phyloP scores from a whole-genome alignment of 2,797 vertebrate species.

The Etheostoma nigrum region DNA sequence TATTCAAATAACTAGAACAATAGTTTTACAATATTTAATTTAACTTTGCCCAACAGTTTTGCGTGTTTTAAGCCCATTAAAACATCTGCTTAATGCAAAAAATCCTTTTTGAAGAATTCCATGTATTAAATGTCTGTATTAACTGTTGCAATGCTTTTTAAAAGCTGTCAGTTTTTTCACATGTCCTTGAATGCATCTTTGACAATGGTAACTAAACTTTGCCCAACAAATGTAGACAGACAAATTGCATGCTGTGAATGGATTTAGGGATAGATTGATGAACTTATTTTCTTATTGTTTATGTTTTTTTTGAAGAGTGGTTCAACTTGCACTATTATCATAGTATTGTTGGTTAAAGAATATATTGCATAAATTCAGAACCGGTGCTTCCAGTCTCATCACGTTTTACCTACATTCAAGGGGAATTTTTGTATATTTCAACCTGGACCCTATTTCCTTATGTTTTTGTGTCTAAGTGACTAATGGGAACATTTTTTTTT shows the following conservation, averaged over 20 bases:
- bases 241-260: background rate
- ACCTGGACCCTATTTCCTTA: too few species aligned
- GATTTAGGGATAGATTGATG: background rate
- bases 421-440: too few species aligned
- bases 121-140: background rate
- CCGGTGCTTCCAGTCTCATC: background rate
- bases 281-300: background rate
- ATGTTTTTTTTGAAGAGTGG: background rate
- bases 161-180: background rate
- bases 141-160: background rate
- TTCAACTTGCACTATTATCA: background rate
- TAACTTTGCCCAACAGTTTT: background rate
- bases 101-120: background rate
- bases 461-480: too few species aligned
- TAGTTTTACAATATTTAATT: background rate
- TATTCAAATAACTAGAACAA: background rate
- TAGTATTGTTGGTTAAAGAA: background rate
- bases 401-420: background rate
- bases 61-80: background rate
- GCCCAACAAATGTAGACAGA: background rate
- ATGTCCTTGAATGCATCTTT: slow-evolving; percentile 2
- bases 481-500: too few species aligned
- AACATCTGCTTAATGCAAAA: slow-evolving; percentile 4
- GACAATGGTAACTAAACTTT: background rate
- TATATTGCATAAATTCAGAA: background rate